Percentiles rank a stretch among this genome's conserved stretches.
Evolutionary conservation across 2,888 invertebrate species (phyloP).

Genomic region (Agriopis leucophaearia): DNA sequence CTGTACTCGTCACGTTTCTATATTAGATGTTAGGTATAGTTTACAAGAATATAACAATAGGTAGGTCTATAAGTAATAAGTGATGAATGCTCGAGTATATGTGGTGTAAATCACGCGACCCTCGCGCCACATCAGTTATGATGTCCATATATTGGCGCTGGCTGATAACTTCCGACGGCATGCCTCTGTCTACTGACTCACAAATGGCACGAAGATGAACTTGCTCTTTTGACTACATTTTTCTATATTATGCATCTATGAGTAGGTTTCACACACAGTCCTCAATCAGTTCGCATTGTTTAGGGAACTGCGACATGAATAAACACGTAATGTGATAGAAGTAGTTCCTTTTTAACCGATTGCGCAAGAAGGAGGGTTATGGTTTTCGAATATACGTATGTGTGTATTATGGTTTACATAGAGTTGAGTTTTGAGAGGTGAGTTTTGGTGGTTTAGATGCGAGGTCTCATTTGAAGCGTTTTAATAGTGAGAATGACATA

Average conservation of each 20-base stretch:
- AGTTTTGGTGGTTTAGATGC: too few species aligned
- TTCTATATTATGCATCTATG: too few species aligned
- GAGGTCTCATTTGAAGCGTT: too few species aligned
- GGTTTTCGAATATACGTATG: too few species aligned
- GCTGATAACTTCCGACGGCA: constrained; percentile 72
- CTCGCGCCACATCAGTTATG: constrained; percentile 59
- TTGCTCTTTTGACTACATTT: constrained; percentile 52
- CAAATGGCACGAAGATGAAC: constrained; percentile 63
- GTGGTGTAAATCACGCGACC: constrained; percentile 28
- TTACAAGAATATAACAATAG: not conserved
- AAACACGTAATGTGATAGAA: not conserved
- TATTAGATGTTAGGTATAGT: too few species aligned
- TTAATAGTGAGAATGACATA: too few species aligned
- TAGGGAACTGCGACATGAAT: not conserved
- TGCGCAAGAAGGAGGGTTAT: too few species aligned
- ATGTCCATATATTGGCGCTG: constrained; percentile 73
- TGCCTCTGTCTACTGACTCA: constrained; percentile 67
- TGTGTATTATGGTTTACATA: too few species aligned
- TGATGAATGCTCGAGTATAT: not conserved
- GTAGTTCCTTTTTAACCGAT: not conserved
- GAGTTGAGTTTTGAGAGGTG: too few species aligned
- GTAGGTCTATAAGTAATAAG: not conserved
- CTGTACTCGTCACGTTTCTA: too few species aligned
- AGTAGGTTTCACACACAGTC: not conserved
- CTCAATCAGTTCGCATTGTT: not conserved